Percentiles rank a stretch among this genome's conserved stretches.
Conservation (phyloP, 2,888 invertebrate species). For the Zaprionus lineosus region DNA sequence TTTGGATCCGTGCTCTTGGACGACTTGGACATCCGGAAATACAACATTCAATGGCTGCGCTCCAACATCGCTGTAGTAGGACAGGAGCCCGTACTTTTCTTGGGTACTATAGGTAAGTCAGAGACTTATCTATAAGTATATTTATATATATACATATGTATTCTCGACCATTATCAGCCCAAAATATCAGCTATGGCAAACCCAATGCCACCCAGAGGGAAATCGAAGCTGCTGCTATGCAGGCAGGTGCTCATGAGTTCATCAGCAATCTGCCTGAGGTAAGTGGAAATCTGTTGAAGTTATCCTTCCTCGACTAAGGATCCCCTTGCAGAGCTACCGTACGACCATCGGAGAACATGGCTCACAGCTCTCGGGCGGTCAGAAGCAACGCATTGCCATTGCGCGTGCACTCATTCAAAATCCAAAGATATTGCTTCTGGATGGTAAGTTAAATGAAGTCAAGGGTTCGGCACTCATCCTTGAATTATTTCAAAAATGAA, state of each 20-base stretch:
- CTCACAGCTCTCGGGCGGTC: constrained; percentile 91
- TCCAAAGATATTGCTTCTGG: constrained; percentile 89
- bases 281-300: constrained; percentile 67
- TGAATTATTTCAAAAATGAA: too few species aligned
- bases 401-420: constrained; percentile 91
- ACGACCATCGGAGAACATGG: constrained; percentile 91
- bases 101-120: constrained; percentile 86
- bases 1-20: constrained; percentile 85
- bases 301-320: background rate
- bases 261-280: constrained; percentile 89
- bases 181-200: constrained; percentile 89
- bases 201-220: constrained; percentile 87
- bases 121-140: accelerated
- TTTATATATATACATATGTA: background rate
- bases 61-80: constrained; percentile 93
- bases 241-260: constrained; percentile 90
- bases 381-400: constrained; percentile 93
- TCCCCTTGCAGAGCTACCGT: constrained; percentile 89
- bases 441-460: constrained; percentile 83
- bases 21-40: constrained; percentile 86
- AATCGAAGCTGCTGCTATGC: constrained; percentile 88
- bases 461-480: too few species aligned
- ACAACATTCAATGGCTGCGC: constrained; percentile 89
- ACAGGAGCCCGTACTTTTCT: constrained; percentile 94
- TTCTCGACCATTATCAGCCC: constrained; percentile 67